Base-by-base conservation (phyloP, 2,888 invertebrate species). In the Thecocarcelia acutangulata region DNA sequence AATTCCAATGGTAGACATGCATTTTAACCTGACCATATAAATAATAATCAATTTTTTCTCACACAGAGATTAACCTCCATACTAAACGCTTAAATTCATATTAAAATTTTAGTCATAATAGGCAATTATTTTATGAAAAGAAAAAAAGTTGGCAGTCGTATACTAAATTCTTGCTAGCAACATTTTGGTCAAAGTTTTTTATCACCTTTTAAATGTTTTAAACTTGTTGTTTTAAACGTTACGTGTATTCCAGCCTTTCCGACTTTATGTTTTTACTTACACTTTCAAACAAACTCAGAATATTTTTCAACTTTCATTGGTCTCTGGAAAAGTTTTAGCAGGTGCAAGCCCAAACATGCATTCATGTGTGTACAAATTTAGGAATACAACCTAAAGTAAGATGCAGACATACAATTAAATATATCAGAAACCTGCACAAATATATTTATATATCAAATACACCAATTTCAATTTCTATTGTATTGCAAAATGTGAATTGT, bases 251-350 rank as follows among this genome's bases (percentile, higher is more conserved):
- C 33, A 42, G 11, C 52, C 52, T 50, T 8, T 56, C 37, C 17
- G 6, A 46, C 24, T 59, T 37, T 11, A 5, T 64, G 11, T 21
- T 48, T 46, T 40, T 40, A 48, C 54, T 33, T 73, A 54, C 52
- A 73, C 54, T 63, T 63, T 13, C 11, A 17, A 73, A 44, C 33
- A 40, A n/a, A 37, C 58, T 5, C 13, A 69, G 33, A 19, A 19
- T 6, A n/a, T 37, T 15, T 46, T 46, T 28, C 33, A 56, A 42
- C 42, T 52, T 52, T 40, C 24, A 15, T n/a, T 24, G 0, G 6
- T 17, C 37, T 44, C 5, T 5, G 24, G 3, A 66, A 24, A 5
- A 33, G 33, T 33, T 33, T 33, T 6, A 33, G n/a, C 8, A 3
- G 0, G 33, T 9, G 28, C 15, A 19, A 8, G 9, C 15, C 46